Evolutionary conservation across 2,113 vertebrate species (phyloP), one percentile per base, ranked within the genome.

Genomic region (Lota lota): DNA sequence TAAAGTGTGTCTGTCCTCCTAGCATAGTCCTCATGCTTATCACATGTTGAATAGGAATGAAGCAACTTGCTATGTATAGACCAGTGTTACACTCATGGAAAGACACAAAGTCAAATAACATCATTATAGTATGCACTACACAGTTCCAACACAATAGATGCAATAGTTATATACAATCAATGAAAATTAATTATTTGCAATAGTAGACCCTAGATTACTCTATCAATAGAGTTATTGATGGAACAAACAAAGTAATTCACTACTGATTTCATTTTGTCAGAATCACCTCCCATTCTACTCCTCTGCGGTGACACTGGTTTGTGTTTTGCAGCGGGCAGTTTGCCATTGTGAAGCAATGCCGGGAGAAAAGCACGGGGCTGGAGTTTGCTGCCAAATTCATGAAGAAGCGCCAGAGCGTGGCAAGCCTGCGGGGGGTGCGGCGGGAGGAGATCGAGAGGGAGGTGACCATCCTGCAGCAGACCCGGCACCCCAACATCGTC

Each of bases 301-400:
- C 40, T 47, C 8, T 47, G 40, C 40, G 40, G 40, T 24, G 1
- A 22, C 59, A 20, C 22, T 61, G 22, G 15, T 15, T 3, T n/a
- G 0, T 77, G 62, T 64, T 61, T 64, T 61, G 0, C 89, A 99
- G 97, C 1, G 97, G 97, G 21, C 97, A 99, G 87, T 99, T 99
- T 76, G 97, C 97, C 22, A 97, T 99, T 0, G 97, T 99, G 68
- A 98, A 94, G 88, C 94, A 90, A 60, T 99, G 97, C 79, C 80
- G 68, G 12, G 95, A 99, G 85, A 95, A 82, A 64, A 93, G 88
- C 83, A 90, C 93, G 0, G 95, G 94, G 0, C 11, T 70, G 22
- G 91, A 95, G 5, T 99, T 91, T 0, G 97, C 97, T 0, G 97
- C 96, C 61, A 99, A 99, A 80, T 99, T 98, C 90, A 99, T 99